phyloP scores from a whole-genome alignment of 2,888 invertebrate species.

The Cephus sareptanus region DNA sequence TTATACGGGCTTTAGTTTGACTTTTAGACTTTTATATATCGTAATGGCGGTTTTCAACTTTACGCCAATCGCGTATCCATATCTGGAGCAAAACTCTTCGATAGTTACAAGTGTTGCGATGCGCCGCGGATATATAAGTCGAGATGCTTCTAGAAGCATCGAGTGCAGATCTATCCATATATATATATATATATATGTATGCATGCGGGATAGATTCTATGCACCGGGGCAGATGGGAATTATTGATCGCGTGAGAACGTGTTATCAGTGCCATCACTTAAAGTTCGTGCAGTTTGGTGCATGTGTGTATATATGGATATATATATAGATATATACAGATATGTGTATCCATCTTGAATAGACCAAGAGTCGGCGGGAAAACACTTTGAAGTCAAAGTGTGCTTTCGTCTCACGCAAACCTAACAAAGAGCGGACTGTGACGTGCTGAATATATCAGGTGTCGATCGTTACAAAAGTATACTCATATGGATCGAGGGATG shows the following conservation, averaged over 20 bases:
- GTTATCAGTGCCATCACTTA: not conserved
- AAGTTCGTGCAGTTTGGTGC: not conserved
- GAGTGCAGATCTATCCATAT: not conserved
- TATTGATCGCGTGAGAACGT: constrained; percentile 24
- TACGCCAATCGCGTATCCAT: not conserved
- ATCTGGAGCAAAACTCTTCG: not conserved
- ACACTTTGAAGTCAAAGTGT: not conserved
- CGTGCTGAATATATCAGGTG: not conserved
- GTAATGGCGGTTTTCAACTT: not conserved
- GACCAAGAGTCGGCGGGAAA: not conserved
- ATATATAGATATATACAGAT: constrained; percentile 8
- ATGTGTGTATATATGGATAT: not conserved
- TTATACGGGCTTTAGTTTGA: not conserved
- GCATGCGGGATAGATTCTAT: not conserved
- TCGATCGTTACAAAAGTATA: not conserved
- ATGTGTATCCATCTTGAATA: not conserved
- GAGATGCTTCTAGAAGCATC: not conserved
- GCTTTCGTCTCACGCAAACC: not conserved
- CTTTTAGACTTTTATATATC: not conserved
- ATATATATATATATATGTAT: not conserved
- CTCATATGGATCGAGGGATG: not conserved
- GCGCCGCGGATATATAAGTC: not conserved
- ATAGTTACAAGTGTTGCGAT: not conserved
- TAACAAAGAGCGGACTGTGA: not conserved
- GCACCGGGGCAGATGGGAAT: constrained; percentile 3